Conservation (phyloP, 1,140 invertebrate genomes). For the Tribolium castaneum region DNA sequence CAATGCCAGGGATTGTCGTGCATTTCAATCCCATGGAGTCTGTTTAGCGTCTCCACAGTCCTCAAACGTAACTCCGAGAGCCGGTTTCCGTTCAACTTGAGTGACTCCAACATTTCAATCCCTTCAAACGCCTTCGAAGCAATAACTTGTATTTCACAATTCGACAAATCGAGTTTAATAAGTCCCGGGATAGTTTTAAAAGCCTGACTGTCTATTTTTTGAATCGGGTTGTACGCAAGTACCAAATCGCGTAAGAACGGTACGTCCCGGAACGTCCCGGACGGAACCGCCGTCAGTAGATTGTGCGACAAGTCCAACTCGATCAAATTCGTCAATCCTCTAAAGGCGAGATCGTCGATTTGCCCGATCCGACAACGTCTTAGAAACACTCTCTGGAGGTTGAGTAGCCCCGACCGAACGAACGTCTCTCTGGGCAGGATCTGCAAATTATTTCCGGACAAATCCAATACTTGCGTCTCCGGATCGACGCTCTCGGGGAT, state of each 20-base stretch:
- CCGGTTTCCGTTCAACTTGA: conserved; percentile 86
- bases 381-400: conserved; percentile 87
- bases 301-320: conserved; percentile 90
- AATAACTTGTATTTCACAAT: conserved; percentile 82
- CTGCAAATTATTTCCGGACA: conserved; percentile 87
- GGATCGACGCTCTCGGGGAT: conserved; percentile 86
- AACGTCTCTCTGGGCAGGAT: conserved; percentile 85
- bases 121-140: conserved; percentile 82
- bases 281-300: conserved; percentile 80
- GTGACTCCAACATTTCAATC: conserved; percentile 79
- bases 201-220: conserved; percentile 79
- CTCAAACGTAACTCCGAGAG: conserved; percentile 77
- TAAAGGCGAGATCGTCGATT: conserved; percentile 85
- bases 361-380: conserved; percentile 83
- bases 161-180: conserved; percentile 86
- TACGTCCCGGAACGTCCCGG: conserved; percentile 79
- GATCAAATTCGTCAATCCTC: conserved; percentile 86
- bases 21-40: conserved; percentile 84
- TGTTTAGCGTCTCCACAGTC: conserved; percentile 76
- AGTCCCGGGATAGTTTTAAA: conserved; percentile 80
- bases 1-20: conserved; percentile 94
- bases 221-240: conserved; percentile 83
- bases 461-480: conserved; percentile 89
- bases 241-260: conserved; percentile 84
- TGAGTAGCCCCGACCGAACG: conserved; percentile 80